Evolutionary conservation across 2,113 vertebrate species (phyloP), one percentile per base, ranked within the genome.

Genomic region (Carassius gibelio): DNA sequence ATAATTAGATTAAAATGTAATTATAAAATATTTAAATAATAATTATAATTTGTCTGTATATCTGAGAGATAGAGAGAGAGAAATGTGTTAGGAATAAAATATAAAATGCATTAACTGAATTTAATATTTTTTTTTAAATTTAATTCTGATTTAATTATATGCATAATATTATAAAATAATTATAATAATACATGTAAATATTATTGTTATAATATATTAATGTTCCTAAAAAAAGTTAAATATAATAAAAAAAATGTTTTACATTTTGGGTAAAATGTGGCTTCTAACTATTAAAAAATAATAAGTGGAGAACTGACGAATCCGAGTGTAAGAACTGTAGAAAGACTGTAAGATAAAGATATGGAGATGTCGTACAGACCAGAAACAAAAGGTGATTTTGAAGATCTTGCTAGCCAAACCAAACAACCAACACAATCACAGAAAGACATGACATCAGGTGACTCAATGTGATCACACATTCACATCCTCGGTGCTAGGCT

Each of bases 381-480:
- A 15, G 30, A 36, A 36, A 75, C 9, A 1, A 84, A 72, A 36
- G 64, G 55, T 36, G 50, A 81, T 86, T 83, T 42, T 23, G 36
- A 30, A 74, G 64, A 13, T 78, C 45, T 38, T 10, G n/a, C 83
- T 45, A n/a, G 15, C 50, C 15, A 1, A 77, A 50, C 30, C 21
- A 78, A 23, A 68, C 82, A 45, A 84, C 1, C 30, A 23, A 34
- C 17, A 50, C 36, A 30, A 30, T 38, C 30, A 74, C 64, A 71
- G 62, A 82, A 26, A 55, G 7, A 68, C n/a, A 66, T 3, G 71
- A n/a, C 34, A 74, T 74, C 71, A n/a, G 64, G 6, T 15, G 6
- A 17, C 30, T 68, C 64, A 19, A 17, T 48, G 72, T 13, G 72
- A 48, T 23, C 7, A 23, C 62, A 84, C 75, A 72, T 78, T 84